Evolutionary conservation across 2,888 invertebrate species (phyloP), one percentile per base, ranked within the genome.

Genomic region (Polyommatus icarus): DNA sequence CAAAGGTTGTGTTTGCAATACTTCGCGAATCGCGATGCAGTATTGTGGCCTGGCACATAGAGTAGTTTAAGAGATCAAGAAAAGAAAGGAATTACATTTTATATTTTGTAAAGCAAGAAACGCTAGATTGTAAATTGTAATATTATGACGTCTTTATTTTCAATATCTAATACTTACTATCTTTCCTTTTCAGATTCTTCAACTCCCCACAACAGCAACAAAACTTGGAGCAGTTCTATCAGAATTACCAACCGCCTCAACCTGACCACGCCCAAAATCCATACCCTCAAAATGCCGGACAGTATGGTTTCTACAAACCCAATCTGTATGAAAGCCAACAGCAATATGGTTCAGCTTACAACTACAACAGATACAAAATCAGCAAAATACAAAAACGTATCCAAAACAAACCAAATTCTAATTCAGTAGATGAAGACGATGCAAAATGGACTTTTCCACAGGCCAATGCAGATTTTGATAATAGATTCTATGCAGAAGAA

Each of bases 141-240:
- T n/a, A n/a, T n/a, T 8, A 36, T 36, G 8, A 40, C 8, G 40
- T 40, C 1, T 40, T 40, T 40, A 40, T 10, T 40, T 40, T 40
- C 40, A 40, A 40, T 40, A 40, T 40, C 2, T 10, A 10, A 8
- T 40, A 40, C 40, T 40, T 40, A 40, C 40, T 40, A 40, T 10
- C 40, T 40, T 40, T 40, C 46, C 46, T 15, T 67, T 71, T 80
- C 78, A 59, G 97, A 80, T 97, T 97, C 86, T 97, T 97, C 85
- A 96, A 95, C 80, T 94, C 94, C 71, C 94, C 94, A 77, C 91
- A 80, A 36, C 81, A 77, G 10, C 84, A 83, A 24, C 91, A 90
- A 59, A 88, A 89, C 77, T 76, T 93, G 1, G 86, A 92, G 76
- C 92, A 94, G 79, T 91, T 93, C 76, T 92, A 91, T 76, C 86